Base-by-base conservation (phyloP, 2,113 vertebrate species). In the Alexandromys fortis region DNA sequence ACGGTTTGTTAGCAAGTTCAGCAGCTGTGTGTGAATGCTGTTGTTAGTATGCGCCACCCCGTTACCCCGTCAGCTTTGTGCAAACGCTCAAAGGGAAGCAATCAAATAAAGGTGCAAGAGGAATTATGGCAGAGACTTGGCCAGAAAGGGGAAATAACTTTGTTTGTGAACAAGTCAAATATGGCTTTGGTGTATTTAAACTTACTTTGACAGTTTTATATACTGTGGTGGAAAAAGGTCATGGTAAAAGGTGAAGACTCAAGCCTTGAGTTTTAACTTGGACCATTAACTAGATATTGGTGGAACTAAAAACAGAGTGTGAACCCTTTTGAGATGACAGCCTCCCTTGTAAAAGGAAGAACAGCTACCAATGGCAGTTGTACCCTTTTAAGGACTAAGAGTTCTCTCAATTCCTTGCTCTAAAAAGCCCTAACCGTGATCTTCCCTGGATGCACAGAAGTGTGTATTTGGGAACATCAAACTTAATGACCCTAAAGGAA, bases 1-100 rank as follows among this genome's bases (percentile, higher is more conserved):
- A 49, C 86, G 14, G 87, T 86, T 58, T 78, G 83, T 93, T 91
- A 91, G 92, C 83, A 42, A 73, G 92, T 83, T 94, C 78, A 35
- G 87, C 94, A 78, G 68, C 83, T 77, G 83, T 21, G 72, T 92
- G 90, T 2, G 68, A 95, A 61, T 7, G 26, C 55, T 35, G 4
- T 24, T 17, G 58, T 94, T 55, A 91, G 86, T 17, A 63, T 24
- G 28, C 5, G 2, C 65, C 5, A 0, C 47, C 1, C 24, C 22
- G 42, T n/a, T 58, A 7, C 61, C n/a, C 72, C 75, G 47, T 45
- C 35, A 21, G 30, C 72, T 81, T n/a, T 70, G 45, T 76, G 61
- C 92, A 75, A 83, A 58, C 35, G 90, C 68, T 75, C 10, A n/a
- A 33, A 88, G 77, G 58, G 42, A 97, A 70, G 49, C 81, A 52